phyloP scores from a whole-genome alignment of 2,113 vertebrate genomes.

The Cyphomyrus discorhynchus region DNA sequence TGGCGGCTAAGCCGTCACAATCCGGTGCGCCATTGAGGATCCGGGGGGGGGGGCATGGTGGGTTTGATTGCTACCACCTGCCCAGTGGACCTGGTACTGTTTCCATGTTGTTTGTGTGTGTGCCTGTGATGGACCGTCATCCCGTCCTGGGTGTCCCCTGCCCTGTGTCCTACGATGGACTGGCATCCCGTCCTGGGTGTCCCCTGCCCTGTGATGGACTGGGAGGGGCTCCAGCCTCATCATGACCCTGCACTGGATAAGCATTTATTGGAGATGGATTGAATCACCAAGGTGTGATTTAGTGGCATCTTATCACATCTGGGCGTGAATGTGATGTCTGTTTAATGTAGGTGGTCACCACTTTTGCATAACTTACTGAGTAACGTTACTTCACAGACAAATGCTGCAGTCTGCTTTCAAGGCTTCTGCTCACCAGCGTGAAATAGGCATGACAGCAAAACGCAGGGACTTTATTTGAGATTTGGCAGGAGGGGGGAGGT shows the following conservation, averaged over 20 bases:
- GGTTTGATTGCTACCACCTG: not conserved
- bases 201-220: not conserved
- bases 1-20: not conserved
- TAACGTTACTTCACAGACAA: not conserved
- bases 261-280: not conserved
- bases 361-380: not conserved
- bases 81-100: not conserved
- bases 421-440: not conserved
- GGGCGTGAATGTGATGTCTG: not conserved
- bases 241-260: not conserved
- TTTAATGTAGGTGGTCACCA: not conserved
- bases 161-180: no score
- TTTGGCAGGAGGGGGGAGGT: not conserved
- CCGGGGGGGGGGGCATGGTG: not conserved
- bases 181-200: not conserved
- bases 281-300: not conserved
- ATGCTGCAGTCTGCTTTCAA: not conserved
- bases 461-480: not conserved
- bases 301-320: not conserved
- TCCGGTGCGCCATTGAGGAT: not conserved
- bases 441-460: not conserved
- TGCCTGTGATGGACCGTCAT: not conserved
- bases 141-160: not conserved
- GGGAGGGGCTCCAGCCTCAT: not conserved
- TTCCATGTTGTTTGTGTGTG: not conserved